Evolutionary conservation across 2,113 vertebrate species (phyloP).

Genomic region (Dromas ardeola): DNA sequence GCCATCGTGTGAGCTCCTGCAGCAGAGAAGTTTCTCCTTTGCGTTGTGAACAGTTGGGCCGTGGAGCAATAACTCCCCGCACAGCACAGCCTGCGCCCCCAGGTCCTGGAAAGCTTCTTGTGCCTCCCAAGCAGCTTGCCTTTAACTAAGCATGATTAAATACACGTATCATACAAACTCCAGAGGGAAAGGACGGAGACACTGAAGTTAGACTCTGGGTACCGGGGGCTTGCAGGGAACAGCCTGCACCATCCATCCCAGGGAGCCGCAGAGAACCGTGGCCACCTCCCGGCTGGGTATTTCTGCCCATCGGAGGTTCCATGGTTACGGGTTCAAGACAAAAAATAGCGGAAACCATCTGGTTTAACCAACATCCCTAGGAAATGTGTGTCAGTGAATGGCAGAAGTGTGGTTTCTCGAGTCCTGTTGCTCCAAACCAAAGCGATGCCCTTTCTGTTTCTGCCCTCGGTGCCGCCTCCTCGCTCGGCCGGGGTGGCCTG

Average conservation of each 20-base stretch:
- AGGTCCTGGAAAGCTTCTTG: not conserved
- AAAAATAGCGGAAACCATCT: not conserved
- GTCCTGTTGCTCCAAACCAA: not conserved
- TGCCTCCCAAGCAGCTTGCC: not conserved
- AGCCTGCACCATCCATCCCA: not conserved
- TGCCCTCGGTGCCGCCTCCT: accelerated
- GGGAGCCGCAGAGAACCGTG: not conserved
- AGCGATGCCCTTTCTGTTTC: not conserved
- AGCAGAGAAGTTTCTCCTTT: not conserved
- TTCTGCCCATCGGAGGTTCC: not conserved
- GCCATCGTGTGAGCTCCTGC: not conserved
- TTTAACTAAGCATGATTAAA: not conserved
- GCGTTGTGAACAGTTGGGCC: not conserved
- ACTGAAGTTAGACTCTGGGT: no score
- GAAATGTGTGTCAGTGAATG: accelerated
- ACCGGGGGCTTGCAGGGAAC: accelerated
- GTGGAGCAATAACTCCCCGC: not conserved
- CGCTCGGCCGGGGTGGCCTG: not conserved
- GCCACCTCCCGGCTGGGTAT: not conserved
- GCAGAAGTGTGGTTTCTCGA: not conserved
- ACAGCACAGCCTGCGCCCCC: not conserved
- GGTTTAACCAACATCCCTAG: not conserved
- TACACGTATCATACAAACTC: not conserved
- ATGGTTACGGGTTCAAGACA: accelerated
- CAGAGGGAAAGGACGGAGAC: not conserved